phyloP scores from a whole-genome alignment of 1,140 invertebrate genomes.

The Druon quercuslanigerum region DNA sequence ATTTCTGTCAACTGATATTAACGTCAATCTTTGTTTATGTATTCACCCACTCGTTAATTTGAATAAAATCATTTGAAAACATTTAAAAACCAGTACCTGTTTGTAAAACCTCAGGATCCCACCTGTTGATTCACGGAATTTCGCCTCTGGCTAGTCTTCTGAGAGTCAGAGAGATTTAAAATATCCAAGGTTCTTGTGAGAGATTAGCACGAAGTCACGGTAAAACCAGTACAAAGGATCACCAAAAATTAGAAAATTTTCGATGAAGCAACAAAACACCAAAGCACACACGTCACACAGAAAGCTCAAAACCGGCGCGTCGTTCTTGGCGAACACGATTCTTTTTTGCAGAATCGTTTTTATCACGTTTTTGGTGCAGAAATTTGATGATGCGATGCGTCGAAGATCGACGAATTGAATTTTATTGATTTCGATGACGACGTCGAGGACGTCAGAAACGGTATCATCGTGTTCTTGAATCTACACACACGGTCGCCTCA shows the following conservation, averaged over 20 bases:
- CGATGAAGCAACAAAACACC: slow-evolving; percentile 10
- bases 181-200: slow-evolving; percentile 21
- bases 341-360: not conserved
- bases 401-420: not conserved
- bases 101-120: slow-evolving; percentile 55
- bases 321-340: not conserved
- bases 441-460: not conserved
- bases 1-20: slow-evolving; percentile 4
- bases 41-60: slow-evolving; percentile 17
- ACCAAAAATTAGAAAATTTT: not conserved
- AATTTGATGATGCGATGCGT: not conserved
- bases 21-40: slow-evolving; percentile 15
- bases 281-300: slow-evolving; percentile 7
- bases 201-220: slow-evolving; percentile 7
- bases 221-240: slow-evolving; percentile 26
- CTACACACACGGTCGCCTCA: not conserved
- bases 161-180: slow-evolving; percentile 28
- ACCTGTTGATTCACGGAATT: slow-evolving; percentile 63
- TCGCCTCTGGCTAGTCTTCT: slow-evolving; percentile 27
- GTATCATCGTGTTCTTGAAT: not conserved
- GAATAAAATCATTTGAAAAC: slow-evolving; percentile 7
- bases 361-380: not conserved
- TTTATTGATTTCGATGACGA: not conserved
- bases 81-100: slow-evolving; percentile 53
- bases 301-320: not conserved